Base-by-base conservation (phyloP, 1,140 invertebrate species). In the Propsilocerus akamusi region DNA sequence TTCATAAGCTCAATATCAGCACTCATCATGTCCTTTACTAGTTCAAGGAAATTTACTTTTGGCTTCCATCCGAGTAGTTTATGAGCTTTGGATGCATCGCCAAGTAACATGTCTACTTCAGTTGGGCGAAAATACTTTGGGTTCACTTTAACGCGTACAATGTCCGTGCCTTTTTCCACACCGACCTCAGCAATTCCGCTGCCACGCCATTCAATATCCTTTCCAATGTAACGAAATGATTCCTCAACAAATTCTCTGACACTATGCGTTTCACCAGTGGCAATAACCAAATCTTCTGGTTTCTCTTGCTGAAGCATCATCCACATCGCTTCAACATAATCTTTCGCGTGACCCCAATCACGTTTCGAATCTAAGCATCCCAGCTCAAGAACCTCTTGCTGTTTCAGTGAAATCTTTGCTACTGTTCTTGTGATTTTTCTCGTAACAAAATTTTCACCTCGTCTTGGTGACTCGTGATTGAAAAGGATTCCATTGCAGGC, bases 291-390 rank as follows among this genome's bases (percentile, higher is more conserved):
- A 70, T 99, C 95, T 47, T 97, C 86, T 0, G 96, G 86, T 37
- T 70, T 67, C 0, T 92, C 77, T 64, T 89, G 83, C 66, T 99
- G 97, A n/a, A 99, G 70, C 89, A 99, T 99, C 60, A 95, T 65
- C 95, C 95, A 99, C 97, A 99, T 99, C 10, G 94, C 96, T 85
- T 98, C 88, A 25, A 99, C 90, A 70, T 98, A 99, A 71, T 99
- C 96, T 66, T 81, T 91, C 0, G 97, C 97, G 73, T 99, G 97
- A 10, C 97, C 97, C 97, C 97, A 99, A 68, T 99, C 97, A 60
- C 97, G 73, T 64, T 86, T 84, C 12, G 95, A 86, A 69, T 98
- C 92, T 52, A 99, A 70, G 68, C 97, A 97, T 32, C 97, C 97
- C 25, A 99, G 70, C 67, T 97, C 88, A 47, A 99, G 68, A 51